phyloP scores from a whole-genome alignment of 2,888 invertebrate species.

The Lasioglossum zephyrum region DNA sequence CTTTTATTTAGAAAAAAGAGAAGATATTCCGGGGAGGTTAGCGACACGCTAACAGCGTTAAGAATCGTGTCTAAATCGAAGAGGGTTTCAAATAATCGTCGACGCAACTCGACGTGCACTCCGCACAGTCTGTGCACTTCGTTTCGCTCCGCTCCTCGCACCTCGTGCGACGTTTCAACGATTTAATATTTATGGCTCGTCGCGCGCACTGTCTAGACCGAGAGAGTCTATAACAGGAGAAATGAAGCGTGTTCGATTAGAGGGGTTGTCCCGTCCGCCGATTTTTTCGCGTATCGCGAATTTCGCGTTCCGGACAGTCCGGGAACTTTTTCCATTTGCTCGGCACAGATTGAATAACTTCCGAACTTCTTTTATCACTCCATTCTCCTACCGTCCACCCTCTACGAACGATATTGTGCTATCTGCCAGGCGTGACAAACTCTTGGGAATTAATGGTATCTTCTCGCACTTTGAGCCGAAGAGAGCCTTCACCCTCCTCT shows the following conservation, averaged over 20 bases:
- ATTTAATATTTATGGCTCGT: conserved; percentile 6
- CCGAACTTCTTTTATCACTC: conserved; percentile 58
- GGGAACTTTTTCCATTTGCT: conserved; percentile 62
- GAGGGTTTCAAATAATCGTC: not conserved
- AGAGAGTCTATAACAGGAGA: not conserved
- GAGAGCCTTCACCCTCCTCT: not conserved
- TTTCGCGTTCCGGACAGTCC: conserved; percentile 42
- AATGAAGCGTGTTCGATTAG: conserved; percentile 20
- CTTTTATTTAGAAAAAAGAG: not conserved
- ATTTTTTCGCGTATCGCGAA: conserved; percentile 52
- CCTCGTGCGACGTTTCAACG: not conserved
- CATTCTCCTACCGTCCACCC: conserved; percentile 24
- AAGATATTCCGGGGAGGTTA: not conserved
- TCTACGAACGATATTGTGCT: conserved; percentile 53
- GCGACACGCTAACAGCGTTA: not conserved
- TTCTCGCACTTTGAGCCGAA: conserved; percentile 43
- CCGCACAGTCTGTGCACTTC: not conserved
- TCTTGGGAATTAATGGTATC: conserved; percentile 58
- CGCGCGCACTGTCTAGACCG: not conserved
- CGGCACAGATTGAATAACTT: conserved; percentile 63
- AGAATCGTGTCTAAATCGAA: not conserved
- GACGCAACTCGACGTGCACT: not conserved
- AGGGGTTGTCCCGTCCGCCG: conserved; percentile 21
- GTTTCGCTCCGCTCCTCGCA: not conserved
- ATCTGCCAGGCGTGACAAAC: conserved; percentile 52